Base-by-base conservation (phyloP, 2,888 invertebrate species). In the Agrochola litura region DNA sequence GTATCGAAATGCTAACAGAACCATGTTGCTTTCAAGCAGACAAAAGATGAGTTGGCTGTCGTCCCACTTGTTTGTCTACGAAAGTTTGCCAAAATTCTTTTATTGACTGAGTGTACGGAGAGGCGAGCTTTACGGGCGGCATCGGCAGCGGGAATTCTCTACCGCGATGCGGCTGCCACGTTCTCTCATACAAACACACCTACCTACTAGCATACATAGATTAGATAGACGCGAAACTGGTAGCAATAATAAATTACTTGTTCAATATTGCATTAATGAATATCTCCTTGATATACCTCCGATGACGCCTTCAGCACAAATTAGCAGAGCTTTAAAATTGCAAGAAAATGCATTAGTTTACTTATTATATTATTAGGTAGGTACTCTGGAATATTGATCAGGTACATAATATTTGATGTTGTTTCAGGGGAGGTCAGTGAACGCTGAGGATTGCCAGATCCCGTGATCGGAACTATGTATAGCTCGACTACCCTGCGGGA, bases 41-140 rank as follows among this genome's bases (percentile, higher is more conserved):
- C 96, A 96, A 96, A 95, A 95, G 96, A 96, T 96, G 95, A 96
- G 94, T 96, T 96, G 96, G 96, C 96, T 92, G 92, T 92, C 94
- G 94, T 95, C 96, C 96, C 95, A 95, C 93, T 95, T 95, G 96
- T 95, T 95, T 95, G 96, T 96, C 95, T 95, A 93, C 94, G 93
- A 95, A 95, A 96, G 95, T 96, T 96, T 96, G 96, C 96, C 96
- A 96, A 96, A 96, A 96, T 95, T 95, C 93, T 95, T 96, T 96
- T 96, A 96, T 96, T 95, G 95, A 95, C 94, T 95, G 94, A 95
- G 93, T 90, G 93, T 93, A 93, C 93, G 92, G 91, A 92, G 92
- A 91, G 91, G 91, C 92, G 90, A 93, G 93, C 92, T 94, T 94
- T 94, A 94, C 94, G 91, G 92, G 90, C 90, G 91, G 64, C 90